Evolutionary conservation across 2,797 vertebrate genomes (phyloP).

Genomic region (Manis pentadactyla): DNA sequence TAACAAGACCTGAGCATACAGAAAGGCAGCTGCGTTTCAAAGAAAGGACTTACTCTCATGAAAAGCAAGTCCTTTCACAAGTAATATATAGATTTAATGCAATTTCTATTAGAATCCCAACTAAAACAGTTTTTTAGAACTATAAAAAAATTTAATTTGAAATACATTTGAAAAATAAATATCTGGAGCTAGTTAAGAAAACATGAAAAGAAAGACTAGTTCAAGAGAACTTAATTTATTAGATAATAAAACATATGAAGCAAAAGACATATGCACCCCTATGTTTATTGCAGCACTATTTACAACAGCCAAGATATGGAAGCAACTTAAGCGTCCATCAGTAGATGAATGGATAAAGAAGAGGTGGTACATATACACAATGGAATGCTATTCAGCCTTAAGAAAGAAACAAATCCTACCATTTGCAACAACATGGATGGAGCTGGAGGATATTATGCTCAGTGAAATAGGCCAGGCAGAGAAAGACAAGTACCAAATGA

Average conservation of each 20-base stretch:
- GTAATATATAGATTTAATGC: not conserved
- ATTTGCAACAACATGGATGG: too few relatives aligned
- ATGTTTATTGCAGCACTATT: too few relatives aligned
- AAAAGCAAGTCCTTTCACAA: constrained; percentile 47
- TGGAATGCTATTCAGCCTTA: too few relatives aligned
- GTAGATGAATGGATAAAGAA: too few relatives aligned
- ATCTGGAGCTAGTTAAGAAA: constrained; percentile 14
- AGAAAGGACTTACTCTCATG: not conserved
- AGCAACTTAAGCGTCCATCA: too few relatives aligned
- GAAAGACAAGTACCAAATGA: too few relatives aligned
- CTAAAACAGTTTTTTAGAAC: constrained; percentile 11
- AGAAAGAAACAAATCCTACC: too few relatives aligned
- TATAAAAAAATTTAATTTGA: constrained; percentile 27
- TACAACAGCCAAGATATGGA: too few relatives aligned
- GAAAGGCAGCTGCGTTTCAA: constrained; percentile 7
- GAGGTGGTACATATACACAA: too few relatives aligned
- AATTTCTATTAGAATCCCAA: constrained; percentile 33
- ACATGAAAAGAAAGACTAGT: constrained; percentile 32
- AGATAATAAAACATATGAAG: constrained; percentile 23
- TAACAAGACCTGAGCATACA: not conserved
- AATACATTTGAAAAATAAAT: constrained; percentile 46
- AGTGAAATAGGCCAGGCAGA: too few relatives aligned
- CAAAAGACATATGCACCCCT: too few relatives aligned
- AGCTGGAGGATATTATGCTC: too few relatives aligned
- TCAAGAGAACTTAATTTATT: not conserved